Evolutionary conservation across 2,113 vertebrate genomes (phyloP).

Genomic region (Hippocampus mohnikei): DNA sequence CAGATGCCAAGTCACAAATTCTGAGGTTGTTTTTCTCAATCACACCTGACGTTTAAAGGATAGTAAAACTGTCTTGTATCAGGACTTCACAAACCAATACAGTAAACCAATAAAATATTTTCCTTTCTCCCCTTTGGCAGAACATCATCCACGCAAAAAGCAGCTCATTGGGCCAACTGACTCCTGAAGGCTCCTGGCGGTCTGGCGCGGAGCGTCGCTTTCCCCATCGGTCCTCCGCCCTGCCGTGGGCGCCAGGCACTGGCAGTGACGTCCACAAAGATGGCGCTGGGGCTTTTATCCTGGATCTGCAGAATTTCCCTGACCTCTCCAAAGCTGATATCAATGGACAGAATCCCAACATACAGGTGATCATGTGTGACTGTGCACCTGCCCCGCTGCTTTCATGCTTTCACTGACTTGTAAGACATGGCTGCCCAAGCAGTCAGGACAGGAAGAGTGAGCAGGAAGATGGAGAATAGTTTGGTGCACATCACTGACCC

Average conservation of each 20-base stretch:
- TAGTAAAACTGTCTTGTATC: neutral
- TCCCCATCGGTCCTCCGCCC: constrained; percentile 71
- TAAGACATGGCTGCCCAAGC: constrained; percentile 59
- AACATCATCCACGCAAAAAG: constrained; percentile 75
- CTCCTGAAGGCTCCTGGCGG: constrained; percentile 61
- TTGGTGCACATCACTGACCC: constrained; percentile 69
- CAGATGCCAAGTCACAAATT: constrained; percentile 5
- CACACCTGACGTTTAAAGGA: constrained; percentile 1
- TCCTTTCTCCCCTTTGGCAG: constrained; percentile 51
- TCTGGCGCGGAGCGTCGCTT: constrained; percentile 73
- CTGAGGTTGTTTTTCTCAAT: neutral
- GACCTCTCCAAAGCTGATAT: constrained; percentile 96
- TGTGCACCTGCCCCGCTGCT: constrained; percentile 36
- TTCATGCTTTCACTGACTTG: constrained; percentile 35
- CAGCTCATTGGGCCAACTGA: constrained; percentile 68
- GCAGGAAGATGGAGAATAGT: constrained; percentile 56
- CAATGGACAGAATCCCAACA: constrained; percentile 95
- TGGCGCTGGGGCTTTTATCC: constrained; percentile 83
- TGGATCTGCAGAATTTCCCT: constrained; percentile 94
- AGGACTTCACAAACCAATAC: neutral
- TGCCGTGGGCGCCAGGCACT: constrained; percentile 74
- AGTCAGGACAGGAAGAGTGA: constrained; percentile 56
- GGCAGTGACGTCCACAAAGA: constrained; percentile 81
- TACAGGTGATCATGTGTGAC: constrained; percentile 80
- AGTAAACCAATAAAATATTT: neutral